A percentile compares a stretch with the other conserved stretches of the same genome.
phyloP scores from a whole-genome alignment of 1,140 invertebrate genomes.

The Zaprionus gabonicus region DNA sequence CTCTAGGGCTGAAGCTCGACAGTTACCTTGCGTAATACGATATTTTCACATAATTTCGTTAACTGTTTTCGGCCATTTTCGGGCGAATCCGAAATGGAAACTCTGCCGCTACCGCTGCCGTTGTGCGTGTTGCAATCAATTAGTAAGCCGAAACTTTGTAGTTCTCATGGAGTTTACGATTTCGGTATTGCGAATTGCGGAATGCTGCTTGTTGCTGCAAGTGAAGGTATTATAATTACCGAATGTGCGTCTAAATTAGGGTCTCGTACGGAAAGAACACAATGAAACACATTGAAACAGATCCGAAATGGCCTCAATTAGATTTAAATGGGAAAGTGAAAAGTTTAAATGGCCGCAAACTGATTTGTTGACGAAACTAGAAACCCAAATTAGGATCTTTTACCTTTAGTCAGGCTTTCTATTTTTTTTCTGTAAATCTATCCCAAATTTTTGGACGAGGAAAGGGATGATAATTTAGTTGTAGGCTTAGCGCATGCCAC shows the following conservation, averaged over 20 bases:
- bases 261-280: neutral
- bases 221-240: neutral
- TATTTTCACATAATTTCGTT: constrained; percentile 12
- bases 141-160: constrained; percentile 3
- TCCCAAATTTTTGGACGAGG: too few species aligned
- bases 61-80: neutral
- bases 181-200: neutral
- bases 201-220: neutral
- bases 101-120: neutral
- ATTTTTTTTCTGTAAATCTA: too few species aligned
- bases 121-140: constrained; percentile 7
- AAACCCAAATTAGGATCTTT: neutral
- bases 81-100: neutral
- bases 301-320: neutral
- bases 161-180: neutral
- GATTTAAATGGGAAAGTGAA: constrained; percentile 2
- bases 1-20: neutral
- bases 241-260: neutral
- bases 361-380: neutral
- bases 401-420: too few species aligned
- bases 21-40: neutral
- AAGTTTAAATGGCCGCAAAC: neutral
- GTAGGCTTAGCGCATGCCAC: neutral
- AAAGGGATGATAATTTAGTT: too few species aligned
- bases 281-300: neutral